A percentile compares a stretch with the other conserved stretches of the same genome.
Evolutionary conservation across 2,888 invertebrate genomes (phyloP).

Genomic region (Galeruca laticollis): DNA sequence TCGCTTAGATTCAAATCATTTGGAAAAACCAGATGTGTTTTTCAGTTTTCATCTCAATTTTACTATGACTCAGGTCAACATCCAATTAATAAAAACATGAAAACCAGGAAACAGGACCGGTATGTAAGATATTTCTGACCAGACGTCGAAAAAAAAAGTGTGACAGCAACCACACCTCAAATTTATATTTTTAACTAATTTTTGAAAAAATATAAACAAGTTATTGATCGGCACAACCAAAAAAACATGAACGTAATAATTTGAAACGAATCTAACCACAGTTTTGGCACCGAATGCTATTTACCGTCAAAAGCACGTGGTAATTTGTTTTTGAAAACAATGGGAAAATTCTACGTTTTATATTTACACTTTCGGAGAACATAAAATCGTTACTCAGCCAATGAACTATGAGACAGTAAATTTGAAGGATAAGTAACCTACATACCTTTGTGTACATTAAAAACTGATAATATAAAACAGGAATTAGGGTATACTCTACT

Average conservation of each 20-base stretch:
- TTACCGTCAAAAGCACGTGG: conserved; percentile 8
- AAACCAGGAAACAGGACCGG: conserved; percentile 10
- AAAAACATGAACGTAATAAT: not conserved
- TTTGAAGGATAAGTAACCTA: conserved; percentile 2
- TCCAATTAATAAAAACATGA: conserved; percentile 18
- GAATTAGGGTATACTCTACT: no score
- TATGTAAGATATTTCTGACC: not conserved
- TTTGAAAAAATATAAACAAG: not conserved
- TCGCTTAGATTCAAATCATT: conserved; percentile 6
- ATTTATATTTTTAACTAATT: not conserved
- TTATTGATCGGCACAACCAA: not conserved
- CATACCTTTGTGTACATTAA: not conserved
- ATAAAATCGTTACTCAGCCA: not conserved
- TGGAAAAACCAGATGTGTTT: conserved; percentile 32
- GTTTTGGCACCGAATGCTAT: not conserved
- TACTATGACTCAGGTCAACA: conserved; percentile 30
- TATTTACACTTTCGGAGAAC: not conserved
- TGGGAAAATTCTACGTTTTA: not conserved
- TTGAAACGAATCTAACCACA: not conserved
- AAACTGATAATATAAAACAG: not conserved
- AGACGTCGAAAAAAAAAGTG: not conserved
- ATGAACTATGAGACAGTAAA: not conserved
- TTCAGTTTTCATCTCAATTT: conserved; percentile 17
- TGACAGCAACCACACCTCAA: not conserved
- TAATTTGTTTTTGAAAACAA: conserved; percentile 10